Evolutionary conservation across 2,113 vertebrate species (phyloP).

Genomic region (Gallinago paraguaiae): DNA sequence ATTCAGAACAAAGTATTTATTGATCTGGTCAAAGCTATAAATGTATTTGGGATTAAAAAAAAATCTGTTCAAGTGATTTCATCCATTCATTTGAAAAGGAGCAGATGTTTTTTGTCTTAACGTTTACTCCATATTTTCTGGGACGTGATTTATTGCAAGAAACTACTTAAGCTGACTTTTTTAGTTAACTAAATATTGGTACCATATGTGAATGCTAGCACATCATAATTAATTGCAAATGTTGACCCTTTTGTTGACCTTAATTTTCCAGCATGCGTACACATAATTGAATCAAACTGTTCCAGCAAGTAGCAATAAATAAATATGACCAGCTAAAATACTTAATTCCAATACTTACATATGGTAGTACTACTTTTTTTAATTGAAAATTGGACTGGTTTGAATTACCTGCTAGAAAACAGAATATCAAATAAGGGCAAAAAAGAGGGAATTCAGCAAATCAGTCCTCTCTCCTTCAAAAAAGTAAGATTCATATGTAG

Average conservation of each 20-base stretch:
- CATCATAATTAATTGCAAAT: conserved; percentile 81
- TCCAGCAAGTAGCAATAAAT: conserved; percentile 64
- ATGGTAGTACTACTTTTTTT: background rate
- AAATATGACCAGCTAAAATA: conserved; percentile 63
- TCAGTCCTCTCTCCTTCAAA: background rate
- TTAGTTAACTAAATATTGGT: conserved; percentile 79
- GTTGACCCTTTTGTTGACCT: conserved; percentile 76
- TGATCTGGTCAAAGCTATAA: conserved; percentile 49
- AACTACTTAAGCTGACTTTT: conserved; percentile 75
- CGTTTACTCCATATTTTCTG: conserved; percentile 73
- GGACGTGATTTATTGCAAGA: conserved; percentile 75
- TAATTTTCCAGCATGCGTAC: conserved; percentile 66
- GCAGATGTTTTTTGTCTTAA: conserved; percentile 80
- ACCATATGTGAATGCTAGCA: conserved; percentile 78
- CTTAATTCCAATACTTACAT: conserved; percentile 32
- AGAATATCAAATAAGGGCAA: background rate
- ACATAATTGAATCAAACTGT: conserved; percentile 72
- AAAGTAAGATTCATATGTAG: background rate
- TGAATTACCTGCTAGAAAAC: conserved; percentile 30
- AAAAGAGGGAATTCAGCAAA: background rate
- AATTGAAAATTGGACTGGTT: conserved; percentile 12
- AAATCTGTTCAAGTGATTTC: conserved; percentile 53
- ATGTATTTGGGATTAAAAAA: conserved; percentile 33
- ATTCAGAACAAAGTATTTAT: conserved; percentile 19
- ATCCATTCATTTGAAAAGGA: conserved; percentile 65